Conservation (phyloP, 2,113 vertebrate genomes). For the Festucalex cinctus region DNA sequence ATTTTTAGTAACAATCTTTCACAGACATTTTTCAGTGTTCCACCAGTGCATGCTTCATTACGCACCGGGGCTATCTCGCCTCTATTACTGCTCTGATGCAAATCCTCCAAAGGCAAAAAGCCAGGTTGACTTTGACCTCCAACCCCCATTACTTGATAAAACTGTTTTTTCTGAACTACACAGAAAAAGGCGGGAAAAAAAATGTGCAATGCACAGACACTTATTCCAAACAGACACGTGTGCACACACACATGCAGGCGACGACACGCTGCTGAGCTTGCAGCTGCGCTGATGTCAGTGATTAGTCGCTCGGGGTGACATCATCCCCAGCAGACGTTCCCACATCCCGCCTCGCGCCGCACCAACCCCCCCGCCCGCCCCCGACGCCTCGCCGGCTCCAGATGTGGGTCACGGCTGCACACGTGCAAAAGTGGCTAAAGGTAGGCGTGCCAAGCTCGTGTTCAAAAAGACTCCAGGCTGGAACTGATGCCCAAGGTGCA, state of each 20-base stretch:
- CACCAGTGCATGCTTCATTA: background rate
- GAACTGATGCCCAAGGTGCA: no score
- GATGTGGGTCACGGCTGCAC: constrained; percentile 12
- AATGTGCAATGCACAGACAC: background rate
- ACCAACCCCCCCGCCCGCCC: constrained; percentile 44
- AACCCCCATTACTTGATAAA: no score
- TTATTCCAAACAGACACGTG: constrained; percentile 47
- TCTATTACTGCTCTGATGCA: background rate
- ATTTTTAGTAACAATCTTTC: no score
- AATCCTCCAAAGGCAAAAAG: background rate
- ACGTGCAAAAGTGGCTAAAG: background rate
- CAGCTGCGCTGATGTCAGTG: constrained; percentile 76
- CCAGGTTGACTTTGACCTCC: background rate
- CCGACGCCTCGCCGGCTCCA: constrained; percentile 26
- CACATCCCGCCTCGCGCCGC: constrained; percentile 52
- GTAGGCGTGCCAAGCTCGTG: background rate
- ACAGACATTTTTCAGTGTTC: background rate
- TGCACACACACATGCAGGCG: constrained; percentile 14
- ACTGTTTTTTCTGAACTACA: no score
- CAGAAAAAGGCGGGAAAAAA: no score
- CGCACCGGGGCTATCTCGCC: background rate
- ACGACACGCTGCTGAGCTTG: constrained; percentile 57
- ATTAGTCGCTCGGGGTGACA: constrained; percentile 69
- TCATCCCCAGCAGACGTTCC: constrained; percentile 67
- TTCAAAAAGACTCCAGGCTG: no score